Evolutionary conservation across 64 coral and sea anemone species (phyloP), one percentile per base, ranked within the genome.

Genomic region (Catalaphyllia jardinei): DNA sequence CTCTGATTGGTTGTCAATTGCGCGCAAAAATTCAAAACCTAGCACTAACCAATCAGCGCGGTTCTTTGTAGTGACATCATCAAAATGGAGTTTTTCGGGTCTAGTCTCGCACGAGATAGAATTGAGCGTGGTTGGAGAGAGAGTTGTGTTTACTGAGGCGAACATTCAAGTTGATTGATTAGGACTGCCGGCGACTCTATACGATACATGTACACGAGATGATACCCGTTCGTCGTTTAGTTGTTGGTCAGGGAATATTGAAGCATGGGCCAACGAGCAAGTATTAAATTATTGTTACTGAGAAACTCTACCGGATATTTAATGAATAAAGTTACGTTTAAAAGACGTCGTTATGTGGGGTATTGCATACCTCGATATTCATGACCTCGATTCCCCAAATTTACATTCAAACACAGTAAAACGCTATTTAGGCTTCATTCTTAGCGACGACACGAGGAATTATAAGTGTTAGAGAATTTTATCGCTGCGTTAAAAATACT

Each of bases 231-330:
- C 81, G 81, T 85, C 62, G 62, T 85, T 71, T 85, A 71, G 81
- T 85, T 63, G 81, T 71, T 85, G 61, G 62, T 27, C 62, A 85
- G 71, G n/a, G 35, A 51, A 25, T 85, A 51, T 52, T 71, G 39
- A 71, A 50, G 51, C 65, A 49, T 10, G 62, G 6, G 13, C 81
- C 81, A 85, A 85, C 81, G 81, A 85, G n/a, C 30, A 85, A 71
- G 50, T 85, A 71, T 85, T 85, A 85, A 85, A 85, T 85, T 85
- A 85, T 85, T 85, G 71, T 71, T 60, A 71, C 63, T 85, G 63
- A 85, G 71, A 85, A 52, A 85, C 62, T 25, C 20, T 85, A 71
- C 49, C 38, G 81, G 81, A 85, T 85, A 85, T 85, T 85, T 85
- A 85, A 85, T 85, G 63, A 71, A 71, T 85, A 85, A 85, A 85